Percentiles rank a stretch among this genome's conserved stretches.
Evolutionary conservation across 1,140 invertebrate species (phyloP).

Genomic region (Pseudomyrmex dendroicus): DNA sequence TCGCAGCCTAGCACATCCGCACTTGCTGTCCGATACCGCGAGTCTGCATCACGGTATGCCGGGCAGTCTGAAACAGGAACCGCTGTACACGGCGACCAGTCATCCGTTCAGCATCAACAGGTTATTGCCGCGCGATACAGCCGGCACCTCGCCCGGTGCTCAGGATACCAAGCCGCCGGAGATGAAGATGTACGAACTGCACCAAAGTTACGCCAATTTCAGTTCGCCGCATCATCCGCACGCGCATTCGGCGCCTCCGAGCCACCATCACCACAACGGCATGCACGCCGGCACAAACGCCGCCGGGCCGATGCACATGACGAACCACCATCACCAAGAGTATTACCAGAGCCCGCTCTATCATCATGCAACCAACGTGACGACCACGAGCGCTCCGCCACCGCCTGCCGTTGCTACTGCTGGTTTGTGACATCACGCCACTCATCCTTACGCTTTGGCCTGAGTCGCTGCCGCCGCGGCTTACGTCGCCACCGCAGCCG

Average conservation of each 20-base stretch:
- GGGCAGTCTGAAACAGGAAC: constrained; percentile 91
- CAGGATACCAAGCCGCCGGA: constrained; percentile 86
- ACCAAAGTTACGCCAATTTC: constrained; percentile 83
- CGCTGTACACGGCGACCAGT: constrained; percentile 90
- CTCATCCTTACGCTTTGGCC: constrained; percentile 88
- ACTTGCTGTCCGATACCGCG: constrained; percentile 86
- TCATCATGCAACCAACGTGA: constrained; percentile 88
- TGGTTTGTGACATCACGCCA: constrained; percentile 89
- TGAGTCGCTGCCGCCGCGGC: constrained; percentile 85
- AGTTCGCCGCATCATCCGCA: constrained; percentile 81
- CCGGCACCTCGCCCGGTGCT: constrained; percentile 86
- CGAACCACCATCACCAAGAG: constrained; percentile 88
- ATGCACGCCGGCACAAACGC: constrained; percentile 88
- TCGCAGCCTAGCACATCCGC: constrained; percentile 86
- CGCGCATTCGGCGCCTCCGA: constrained; percentile 76
- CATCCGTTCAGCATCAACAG: constrained; percentile 98
- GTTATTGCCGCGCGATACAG: constrained; percentile 93
- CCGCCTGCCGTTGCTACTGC: constrained; percentile 82
- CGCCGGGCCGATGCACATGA: constrained; percentile 87
- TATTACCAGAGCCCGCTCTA: constrained; percentile 93
- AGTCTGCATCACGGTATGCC: constrained; percentile 87
- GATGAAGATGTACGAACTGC: constrained; percentile 92
- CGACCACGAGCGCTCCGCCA: constrained; percentile 83
- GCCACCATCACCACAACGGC: constrained; percentile 81
- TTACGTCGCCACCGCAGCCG: constrained; percentile 67